These are phyloP conservation scores for Lycaon pictus DNA, from an alignment of 2,113 vertebrate species.

Conservation along the genomic window DNA sequence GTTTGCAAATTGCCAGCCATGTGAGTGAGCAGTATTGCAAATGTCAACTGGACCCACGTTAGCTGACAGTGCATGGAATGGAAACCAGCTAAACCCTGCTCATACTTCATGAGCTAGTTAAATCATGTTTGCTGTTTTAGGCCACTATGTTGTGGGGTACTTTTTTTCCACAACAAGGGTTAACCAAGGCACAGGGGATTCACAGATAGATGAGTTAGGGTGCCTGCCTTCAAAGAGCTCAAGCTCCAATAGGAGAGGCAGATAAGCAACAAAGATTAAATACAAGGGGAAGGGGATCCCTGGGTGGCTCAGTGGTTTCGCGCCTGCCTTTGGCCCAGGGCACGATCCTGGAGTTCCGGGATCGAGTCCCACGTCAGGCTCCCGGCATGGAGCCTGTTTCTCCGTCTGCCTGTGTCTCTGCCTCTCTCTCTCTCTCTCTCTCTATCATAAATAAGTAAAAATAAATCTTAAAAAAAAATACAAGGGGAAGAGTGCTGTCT, in stretches of 20 bases:
- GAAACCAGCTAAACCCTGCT: not conserved
- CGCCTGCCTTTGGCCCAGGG: too few relatives aligned
- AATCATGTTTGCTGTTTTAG: not conserved
- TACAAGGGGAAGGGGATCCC: not conserved
- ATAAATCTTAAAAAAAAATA: not conserved
- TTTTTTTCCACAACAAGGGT: not conserved
- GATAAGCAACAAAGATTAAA: not conserved
- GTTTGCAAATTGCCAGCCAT: not conserved
- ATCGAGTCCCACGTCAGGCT: too few relatives aligned
- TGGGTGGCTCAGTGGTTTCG: too few relatives aligned
- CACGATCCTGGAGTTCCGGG: too few relatives aligned
- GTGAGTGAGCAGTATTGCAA: not conserved
- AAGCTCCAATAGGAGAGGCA: not conserved
- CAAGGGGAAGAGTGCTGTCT: not conserved
- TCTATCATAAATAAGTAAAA: too few relatives aligned
- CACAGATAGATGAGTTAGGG: not conserved
- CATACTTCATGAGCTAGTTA: not conserved
- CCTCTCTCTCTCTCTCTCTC: too few relatives aligned
- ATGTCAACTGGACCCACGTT: not conserved
- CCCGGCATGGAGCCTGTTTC: too few relatives aligned
- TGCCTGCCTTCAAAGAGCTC: not conserved
- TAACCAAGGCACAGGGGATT: not conserved
- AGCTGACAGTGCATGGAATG: not conserved
- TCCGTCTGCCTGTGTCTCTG: too few relatives aligned
- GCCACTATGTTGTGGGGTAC: not conserved